A percentile compares a stretch with the other conserved stretches of the same genome.
phyloP scores from a whole-genome alignment of 37 sponge, comb jelly and placozoan species.

The Spongia lamella region DNA sequence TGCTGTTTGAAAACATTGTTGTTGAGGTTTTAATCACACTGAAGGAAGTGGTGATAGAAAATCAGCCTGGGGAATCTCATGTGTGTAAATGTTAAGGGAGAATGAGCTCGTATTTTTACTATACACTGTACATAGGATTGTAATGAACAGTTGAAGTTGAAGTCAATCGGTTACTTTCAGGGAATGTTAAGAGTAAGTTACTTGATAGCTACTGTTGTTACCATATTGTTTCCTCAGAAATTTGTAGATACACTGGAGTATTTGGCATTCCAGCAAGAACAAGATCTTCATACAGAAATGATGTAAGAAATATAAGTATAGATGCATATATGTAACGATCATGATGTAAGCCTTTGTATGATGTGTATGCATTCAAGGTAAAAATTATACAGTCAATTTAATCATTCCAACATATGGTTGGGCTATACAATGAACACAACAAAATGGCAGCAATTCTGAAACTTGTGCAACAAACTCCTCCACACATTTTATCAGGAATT shows the following conservation, averaged over 20 bases:
- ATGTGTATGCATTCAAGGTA: too few species aligned
- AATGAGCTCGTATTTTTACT: too few species aligned
- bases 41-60: slow-evolving; percentile 78
- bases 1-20: slow-evolving; percentile 85
- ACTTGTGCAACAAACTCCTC: too few species aligned
- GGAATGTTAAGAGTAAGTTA: slow-evolving; percentile 45
- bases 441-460: too few species aligned
- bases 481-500: too few species aligned
- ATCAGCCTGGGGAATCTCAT: slow-evolving; percentile 37
- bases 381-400: too few species aligned
- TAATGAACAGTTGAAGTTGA: slow-evolving; percentile 10
- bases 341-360: too few species aligned
- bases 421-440: too few species aligned
- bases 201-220: background rate
- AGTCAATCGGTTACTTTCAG: slow-evolving; percentile 24
- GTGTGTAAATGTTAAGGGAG: slow-evolving; percentile 1
- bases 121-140: background rate
- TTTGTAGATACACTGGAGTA: slow-evolving; percentile 32
- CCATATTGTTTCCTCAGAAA: slow-evolving; percentile 26
- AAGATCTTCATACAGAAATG: slow-evolving; percentile 32
- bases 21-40: slow-evolving; percentile 81
- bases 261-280: slow-evolving; percentile 49
- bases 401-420: too few species aligned
- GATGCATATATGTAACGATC: background rate
- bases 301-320: slow-evolving; percentile 2